phyloP scores from a whole-genome alignment of 2,888 invertebrate species.

The Scrobipalpa costella region DNA sequence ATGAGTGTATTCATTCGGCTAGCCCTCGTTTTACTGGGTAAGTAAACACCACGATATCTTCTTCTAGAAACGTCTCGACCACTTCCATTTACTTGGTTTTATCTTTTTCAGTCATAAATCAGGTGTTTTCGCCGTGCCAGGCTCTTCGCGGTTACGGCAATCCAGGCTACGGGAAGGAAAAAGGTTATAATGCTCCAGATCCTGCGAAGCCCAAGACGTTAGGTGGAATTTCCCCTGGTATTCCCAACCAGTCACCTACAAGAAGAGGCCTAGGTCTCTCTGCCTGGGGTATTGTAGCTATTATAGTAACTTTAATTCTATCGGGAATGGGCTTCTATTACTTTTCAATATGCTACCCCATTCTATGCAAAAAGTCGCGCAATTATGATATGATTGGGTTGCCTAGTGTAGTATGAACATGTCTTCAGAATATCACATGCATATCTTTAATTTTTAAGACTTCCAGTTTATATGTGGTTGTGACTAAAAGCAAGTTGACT shows the following conservation, averaged over 20 bases:
- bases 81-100: conserved; percentile 26
- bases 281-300: conserved; percentile 84
- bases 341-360: conserved; percentile 84
- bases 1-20: conserved; percentile 54
- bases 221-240: conserved; percentile 48
- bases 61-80: neutral
- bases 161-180: conserved; percentile 38
- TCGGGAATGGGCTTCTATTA: conserved; percentile 82
- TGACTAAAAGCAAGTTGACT: neutral
- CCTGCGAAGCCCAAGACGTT: conserved; percentile 46
- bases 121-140: conserved; percentile 45
- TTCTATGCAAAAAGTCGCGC: conserved; percentile 79
- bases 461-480: conserved; percentile 13
- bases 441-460: conserved; percentile 35
- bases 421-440: conserved; percentile 41
- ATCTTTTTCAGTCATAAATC: conserved; percentile 55
- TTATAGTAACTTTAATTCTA: conserved; percentile 75
- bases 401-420: conserved; percentile 57
- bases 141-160: conserved; percentile 46
- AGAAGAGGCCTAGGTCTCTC: conserved; percentile 77
- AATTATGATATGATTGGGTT: conserved; percentile 81
- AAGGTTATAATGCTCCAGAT: conserved; percentile 41
- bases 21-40: conserved; percentile 58
- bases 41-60: conserved; percentile 37
- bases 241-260: conserved; percentile 50